These are phyloP conservation scores for Pangasius larnaudii DNA, from an alignment of 2,797 vertebrate genomes.

Conservation along the genomic window DNA sequence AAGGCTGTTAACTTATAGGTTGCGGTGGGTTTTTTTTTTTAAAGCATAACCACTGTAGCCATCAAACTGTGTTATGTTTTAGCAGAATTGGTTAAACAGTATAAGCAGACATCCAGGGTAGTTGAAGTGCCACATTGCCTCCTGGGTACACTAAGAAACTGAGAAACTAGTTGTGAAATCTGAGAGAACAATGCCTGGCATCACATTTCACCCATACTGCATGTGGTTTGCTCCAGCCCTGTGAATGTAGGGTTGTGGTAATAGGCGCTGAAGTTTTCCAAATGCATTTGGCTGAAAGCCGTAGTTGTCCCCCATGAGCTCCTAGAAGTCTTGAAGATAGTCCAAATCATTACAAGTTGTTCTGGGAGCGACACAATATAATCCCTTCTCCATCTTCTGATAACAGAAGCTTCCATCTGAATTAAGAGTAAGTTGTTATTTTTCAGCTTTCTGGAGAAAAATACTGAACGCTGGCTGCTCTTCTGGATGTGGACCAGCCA, in stretches of 20 bases:
- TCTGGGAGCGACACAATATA: slow-evolving; percentile 33
- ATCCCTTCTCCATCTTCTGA: slow-evolving; percentile 33
- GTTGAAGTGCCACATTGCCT: slow-evolving; percentile 16
- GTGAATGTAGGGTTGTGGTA: slow-evolving; percentile 39
- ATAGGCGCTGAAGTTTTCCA: slow-evolving; percentile 43
- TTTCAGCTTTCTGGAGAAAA: slow-evolving; percentile 42
- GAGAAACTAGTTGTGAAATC: slow-evolving; percentile 50
- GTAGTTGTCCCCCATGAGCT: slow-evolving; percentile 33
- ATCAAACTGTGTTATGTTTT: slow-evolving; percentile 24
- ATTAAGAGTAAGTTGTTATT: slow-evolving; percentile 45
- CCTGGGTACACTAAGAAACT: slow-evolving; percentile 41
- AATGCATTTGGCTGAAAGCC: slow-evolving; percentile 45
- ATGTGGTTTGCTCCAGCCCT: slow-evolving; percentile 34
- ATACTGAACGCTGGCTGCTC: slow-evolving; percentile 25
- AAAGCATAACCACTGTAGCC: slow-evolving; percentile 15
- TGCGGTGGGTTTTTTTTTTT: neutral
- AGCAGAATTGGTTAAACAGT: slow-evolving; percentile 6
- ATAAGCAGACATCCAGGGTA: slow-evolving; percentile 25
- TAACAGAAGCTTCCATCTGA: slow-evolving; percentile 43
- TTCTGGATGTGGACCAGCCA: slow-evolving; percentile 44
- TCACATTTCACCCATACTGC: slow-evolving; percentile 32
- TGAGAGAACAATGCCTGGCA: slow-evolving; percentile 48
- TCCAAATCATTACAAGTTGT: slow-evolving; percentile 45
- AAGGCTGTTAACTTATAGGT: neutral
- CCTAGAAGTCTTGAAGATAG: slow-evolving; percentile 35